Evolutionary conservation across 2,113 vertebrate species (phyloP), one percentile per base, ranked within the genome.

Genomic region (Ophthalmolycus amberensis): DNA sequence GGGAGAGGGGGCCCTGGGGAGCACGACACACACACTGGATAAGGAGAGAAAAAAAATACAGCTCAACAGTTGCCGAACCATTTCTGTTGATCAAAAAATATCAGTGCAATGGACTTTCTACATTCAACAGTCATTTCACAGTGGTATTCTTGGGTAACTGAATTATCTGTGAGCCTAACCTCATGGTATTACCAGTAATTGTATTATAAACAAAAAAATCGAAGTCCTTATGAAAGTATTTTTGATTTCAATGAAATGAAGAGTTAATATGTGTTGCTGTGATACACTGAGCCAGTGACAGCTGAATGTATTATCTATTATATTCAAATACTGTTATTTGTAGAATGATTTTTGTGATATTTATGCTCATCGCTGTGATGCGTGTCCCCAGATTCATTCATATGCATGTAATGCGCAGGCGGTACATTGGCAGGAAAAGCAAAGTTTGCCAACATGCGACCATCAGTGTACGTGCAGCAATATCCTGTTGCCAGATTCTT

Each of bases 1-100:
- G 98, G 96, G 11, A 95, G 96, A 2, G 98, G 98, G 40, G 98
- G 98, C 54, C 98, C 98, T 99, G 84, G 9, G 64, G 78, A 88
- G 32, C 50, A 89, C 25, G 87, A 83, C 34, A 91, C 60, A 85
- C 56, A 69, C 46, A 59, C 70, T 64, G 64, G 52, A 79, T 81
- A 77, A 85, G 75, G 54, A 72, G 62, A 85, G 64, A 46, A 67
- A 84, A 67, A 85, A 62, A 27, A 29, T 42, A 72, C n/a, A 75
- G 44, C 58, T 65, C 27, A 76, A 73, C 71, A 72, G 58, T 14
- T 32, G 63, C 44, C 38, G 38, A 72, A 58, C 6, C 60, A 62
- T 79, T 78, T 73, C 46, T 67, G 72, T 29, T 80, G 44, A 84
- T 77, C 27, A 83, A 56, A 71, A 48, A 62, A 58, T 3, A 78